A percentile compares a stretch with the other conserved stretches of the same genome.
These are phyloP conservation scores for Olivierus martensii DNA, from an alignment of 1,140 invertebrate genomes.

Conservation along the genomic window DNA sequence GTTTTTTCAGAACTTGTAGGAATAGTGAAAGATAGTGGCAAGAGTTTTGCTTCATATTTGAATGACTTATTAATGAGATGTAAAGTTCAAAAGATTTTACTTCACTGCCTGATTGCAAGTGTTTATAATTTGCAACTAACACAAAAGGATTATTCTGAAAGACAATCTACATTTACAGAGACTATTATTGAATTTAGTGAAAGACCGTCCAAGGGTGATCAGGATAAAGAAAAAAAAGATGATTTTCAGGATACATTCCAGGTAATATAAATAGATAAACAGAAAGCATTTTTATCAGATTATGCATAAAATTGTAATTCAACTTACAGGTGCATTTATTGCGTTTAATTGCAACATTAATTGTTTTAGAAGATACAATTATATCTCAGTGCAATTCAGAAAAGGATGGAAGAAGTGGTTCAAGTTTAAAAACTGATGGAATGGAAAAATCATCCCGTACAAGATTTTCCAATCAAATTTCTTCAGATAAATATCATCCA, in stretches of 20 bases:
- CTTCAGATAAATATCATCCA: slow-evolving; percentile 14
- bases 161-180: slow-evolving; percentile 47
- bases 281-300: no score
- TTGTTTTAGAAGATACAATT: slow-evolving; percentile 18
- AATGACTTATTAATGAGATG: slow-evolving; percentile 63
- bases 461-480: neutral
- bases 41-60: slow-evolving; percentile 67
- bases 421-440: slow-evolving; percentile 3
- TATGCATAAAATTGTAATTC: no score
- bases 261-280: slow-evolving; percentile 1
- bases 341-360: slow-evolving; percentile 15
- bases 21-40: slow-evolving; percentile 68
- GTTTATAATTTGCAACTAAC: slow-evolving; percentile 44
- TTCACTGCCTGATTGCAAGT: slow-evolving; percentile 67
- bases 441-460: neutral
- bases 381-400: slow-evolving; percentile 9
- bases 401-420: slow-evolving; percentile 2
- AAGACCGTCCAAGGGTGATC: slow-evolving; percentile 25
- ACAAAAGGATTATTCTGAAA: slow-evolving; percentile 12
- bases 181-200: slow-evolving; percentile 73
- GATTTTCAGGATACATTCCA: slow-evolving; percentile 18
- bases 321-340: slow-evolving; percentile 16
- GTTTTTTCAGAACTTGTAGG: slow-evolving; percentile 60
- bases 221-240: neutral
- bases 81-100: slow-evolving; percentile 75